Conservation (phyloP, 2,113 vertebrate species). For the Ptilorrhoa leucosticta region DNA sequence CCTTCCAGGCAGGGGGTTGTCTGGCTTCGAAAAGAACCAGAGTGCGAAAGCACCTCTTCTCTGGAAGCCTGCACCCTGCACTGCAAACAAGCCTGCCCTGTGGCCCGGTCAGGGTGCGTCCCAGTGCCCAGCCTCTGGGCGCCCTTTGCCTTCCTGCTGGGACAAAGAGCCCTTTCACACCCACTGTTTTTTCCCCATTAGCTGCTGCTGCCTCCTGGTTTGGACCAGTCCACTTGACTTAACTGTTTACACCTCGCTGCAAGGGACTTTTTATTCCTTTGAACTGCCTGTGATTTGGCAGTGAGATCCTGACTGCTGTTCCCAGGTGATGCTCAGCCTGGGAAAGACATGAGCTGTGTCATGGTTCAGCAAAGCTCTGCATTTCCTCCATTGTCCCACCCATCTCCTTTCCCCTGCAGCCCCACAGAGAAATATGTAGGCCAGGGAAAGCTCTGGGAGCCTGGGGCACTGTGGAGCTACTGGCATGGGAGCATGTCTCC, state of each 20-base stretch:
- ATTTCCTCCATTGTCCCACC: not conserved
- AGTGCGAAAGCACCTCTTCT: not conserved
- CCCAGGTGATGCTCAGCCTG: not conserved
- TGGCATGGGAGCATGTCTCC: not conserved
- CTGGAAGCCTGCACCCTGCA: not conserved
- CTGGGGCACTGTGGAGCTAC: not conserved
- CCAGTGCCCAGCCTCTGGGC: not conserved
- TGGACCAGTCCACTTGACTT: not conserved
- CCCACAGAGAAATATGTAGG: not conserved
- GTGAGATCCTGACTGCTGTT: not conserved
- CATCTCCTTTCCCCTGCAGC: accelerated
- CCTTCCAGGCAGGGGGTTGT: not conserved
- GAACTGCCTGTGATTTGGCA: not conserved
- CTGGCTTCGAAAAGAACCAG: not conserved
- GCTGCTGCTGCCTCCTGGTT: not conserved
- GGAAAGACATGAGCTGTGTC: not conserved
- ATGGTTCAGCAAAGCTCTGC: not conserved
- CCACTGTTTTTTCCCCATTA: not conserved
- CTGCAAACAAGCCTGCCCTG: not conserved
- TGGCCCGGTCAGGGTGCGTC: not conserved
- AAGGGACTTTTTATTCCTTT: not conserved
- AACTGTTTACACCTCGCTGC: not conserved
- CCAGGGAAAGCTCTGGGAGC: not conserved
- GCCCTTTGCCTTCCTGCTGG: not conserved
- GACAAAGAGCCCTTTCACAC: slow-evolving; percentile 42